Conservation (phyloP, 2,113 vertebrate species). For the Passer montanus region DNA sequence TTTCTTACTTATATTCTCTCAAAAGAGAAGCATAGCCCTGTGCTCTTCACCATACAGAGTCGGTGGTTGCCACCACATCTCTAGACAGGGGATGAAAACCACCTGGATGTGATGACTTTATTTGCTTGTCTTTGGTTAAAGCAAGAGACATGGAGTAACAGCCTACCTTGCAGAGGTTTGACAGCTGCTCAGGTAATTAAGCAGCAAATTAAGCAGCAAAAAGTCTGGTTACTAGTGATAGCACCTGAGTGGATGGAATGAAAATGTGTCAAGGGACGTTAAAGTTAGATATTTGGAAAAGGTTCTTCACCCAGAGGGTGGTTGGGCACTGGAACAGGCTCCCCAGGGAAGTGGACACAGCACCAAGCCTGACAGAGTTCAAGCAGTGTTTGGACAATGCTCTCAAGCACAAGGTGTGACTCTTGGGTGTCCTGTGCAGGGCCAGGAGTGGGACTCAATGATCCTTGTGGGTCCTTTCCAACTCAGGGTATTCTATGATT, state of each 20-base stretch:
- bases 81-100: not conserved
- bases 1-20: not conserved
- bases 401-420: not conserved
- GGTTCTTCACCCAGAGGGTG: not conserved
- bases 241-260: not conserved
- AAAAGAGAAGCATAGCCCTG: not conserved
- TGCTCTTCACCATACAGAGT: not conserved
- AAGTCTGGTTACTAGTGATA: not conserved
- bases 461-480: not conserved
- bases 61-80: not conserved
- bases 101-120: not conserved
- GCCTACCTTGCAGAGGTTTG: not conserved
- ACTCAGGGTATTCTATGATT: not conserved
- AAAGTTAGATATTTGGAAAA: not conserved
- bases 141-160: not conserved
- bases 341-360: not conserved
- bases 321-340: not conserved
- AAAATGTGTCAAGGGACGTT: not conserved
- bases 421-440: not conserved
- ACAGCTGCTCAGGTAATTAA: conserved; percentile 6
- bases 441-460: not conserved
- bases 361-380: not conserved
- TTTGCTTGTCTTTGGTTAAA: not conserved
- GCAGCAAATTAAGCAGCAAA: not conserved
- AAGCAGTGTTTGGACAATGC: not conserved